Base-by-base conservation (phyloP, 2,888 invertebrate species). In the Caenorhabditis sulstoni region DNA sequence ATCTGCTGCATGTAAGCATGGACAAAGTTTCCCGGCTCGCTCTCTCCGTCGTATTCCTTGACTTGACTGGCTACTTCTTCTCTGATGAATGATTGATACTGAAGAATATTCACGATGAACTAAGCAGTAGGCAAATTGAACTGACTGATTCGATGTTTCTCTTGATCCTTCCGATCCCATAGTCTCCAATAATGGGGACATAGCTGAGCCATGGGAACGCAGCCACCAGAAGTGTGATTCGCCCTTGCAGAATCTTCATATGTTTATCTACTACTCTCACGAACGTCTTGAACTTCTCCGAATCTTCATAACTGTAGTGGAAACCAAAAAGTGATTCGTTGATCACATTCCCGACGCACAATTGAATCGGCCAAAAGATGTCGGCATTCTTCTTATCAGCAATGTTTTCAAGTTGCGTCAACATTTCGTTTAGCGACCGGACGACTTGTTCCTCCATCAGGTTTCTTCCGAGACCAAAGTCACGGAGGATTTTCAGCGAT, bases 331-430 rank as follows among this genome's bases (percentile, higher is more conserved):
- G 62, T 3, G 77, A 52, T 22, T 81, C 59, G 62, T 79, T 79
- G 64, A 86, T 85, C 18, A 86, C 71, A 57, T 86, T 86, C 14
- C 79, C 81, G 12, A 86, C 76, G 49, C 80, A 80, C 0, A 85
- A 44, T 74, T 86, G 68, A 11, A 81, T 53, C 2, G 81, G 79
- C 81, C 74, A 73, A 7, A 71, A 64, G 41, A 81, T 61, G 16
- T 79, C 75, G 18, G 65, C 61, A 5, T 67, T 73, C 5, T 53
- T 49, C 18, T 58, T 65, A 22, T 59, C 61, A 4, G 20, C n/a
- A 70, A 37, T 11, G 5, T 52, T 29, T 11, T 66, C 59, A 2
- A 81, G 29, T 16, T 81, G 78, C 0, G 53, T 23, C 52, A 81
- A 20, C 44, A 68, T 61, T 29, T 74, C 75, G 22, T 66, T 55